Percentiles rank a stretch among this genome's conserved stretches.
phyloP scores from a whole-genome alignment of 2,797 vertebrate species.

The Sebastiscus albofasciatus region DNA sequence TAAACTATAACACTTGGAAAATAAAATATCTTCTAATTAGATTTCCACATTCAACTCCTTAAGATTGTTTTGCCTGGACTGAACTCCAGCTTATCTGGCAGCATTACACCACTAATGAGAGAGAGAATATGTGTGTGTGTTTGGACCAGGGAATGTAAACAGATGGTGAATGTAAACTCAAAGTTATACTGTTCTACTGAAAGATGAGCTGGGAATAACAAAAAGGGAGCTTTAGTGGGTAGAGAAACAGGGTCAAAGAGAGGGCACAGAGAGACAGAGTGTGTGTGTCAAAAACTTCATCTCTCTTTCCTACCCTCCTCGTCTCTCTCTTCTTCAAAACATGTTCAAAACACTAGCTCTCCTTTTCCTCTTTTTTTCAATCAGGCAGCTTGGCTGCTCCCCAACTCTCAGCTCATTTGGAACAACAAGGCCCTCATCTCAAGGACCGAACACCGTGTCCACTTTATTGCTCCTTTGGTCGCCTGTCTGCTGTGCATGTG shows the following conservation, averaged over 20 bases:
- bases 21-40: not conserved
- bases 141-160: slow-evolving; percentile 4
- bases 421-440: slow-evolving; percentile 63
- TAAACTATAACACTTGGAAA: not conserved
- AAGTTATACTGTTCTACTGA: slow-evolving; percentile 7
- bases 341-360: slow-evolving; percentile 23
- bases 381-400: slow-evolving; percentile 51
- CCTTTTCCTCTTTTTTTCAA: slow-evolving; percentile 17
- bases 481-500: slow-evolving; percentile 10
- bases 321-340: slow-evolving; percentile 8
- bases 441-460: slow-evolving; percentile 55
- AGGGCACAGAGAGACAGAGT: not conserved
- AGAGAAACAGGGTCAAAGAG: slow-evolving; percentile 4
- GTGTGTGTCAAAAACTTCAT: not conserved
- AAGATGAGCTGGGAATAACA: slow-evolving; percentile 29
- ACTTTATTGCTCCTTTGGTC: slow-evolving; percentile 54
- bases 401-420: slow-evolving; percentile 65
- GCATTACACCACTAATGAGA: slow-evolving; percentile 8
- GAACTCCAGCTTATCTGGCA: not conserved
- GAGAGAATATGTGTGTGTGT: not conserved
- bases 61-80: not conserved
- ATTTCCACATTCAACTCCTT: not conserved
- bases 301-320: not conserved
- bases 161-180: slow-evolving; percentile 16
- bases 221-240: slow-evolving; percentile 13